Percentiles rank a stretch among this genome's conserved stretches.
Conservation (phyloP, 2,113 vertebrate species). For the Tricholaema leucomelas region DNA sequence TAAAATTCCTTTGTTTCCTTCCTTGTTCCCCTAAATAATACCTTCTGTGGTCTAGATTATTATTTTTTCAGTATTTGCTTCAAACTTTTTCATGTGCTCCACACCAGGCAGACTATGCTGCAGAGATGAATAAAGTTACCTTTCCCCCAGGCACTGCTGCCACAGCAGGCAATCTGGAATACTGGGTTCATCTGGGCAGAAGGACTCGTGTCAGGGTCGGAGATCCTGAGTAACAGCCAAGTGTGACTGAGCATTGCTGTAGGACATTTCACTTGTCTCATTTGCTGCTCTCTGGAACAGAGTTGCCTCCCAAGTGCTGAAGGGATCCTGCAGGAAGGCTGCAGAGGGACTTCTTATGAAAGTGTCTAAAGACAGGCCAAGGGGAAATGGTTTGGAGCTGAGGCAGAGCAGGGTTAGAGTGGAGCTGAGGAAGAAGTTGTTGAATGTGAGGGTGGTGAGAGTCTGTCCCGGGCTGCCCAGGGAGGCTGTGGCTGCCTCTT, state of each 20-base stretch:
- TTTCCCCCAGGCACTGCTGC: neutral
- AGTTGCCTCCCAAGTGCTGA: too few species aligned
- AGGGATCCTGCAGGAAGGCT: too few species aligned
- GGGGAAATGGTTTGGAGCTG: too few species aligned
- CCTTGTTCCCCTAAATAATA: neutral
- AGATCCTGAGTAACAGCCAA: conserved; percentile 18
- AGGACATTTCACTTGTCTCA: conserved; percentile 36
- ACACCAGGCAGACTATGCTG: neutral
- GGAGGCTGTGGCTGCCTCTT: too few species aligned
- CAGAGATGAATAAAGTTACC: neutral
- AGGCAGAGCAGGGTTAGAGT: too few species aligned
- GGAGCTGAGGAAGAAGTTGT: too few species aligned
- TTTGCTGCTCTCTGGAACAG: conserved; percentile 30
- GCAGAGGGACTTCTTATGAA: too few species aligned
- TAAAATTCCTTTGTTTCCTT: neutral
- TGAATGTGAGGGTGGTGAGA: too few species aligned
- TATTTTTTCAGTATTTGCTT: neutral
- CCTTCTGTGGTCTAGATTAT: neutral
- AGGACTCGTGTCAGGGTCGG: conserved; percentile 9
- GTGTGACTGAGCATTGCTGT: conserved; percentile 31
- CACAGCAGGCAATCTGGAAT: neutral
- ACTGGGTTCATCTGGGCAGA: neutral
- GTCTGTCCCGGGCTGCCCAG: too few species aligned
- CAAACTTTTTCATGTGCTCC: neutral
- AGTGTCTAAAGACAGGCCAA: too few species aligned